Percentiles rank a stretch among this genome's conserved stretches.
These are phyloP conservation scores for Hylomyscus alleni DNA, from an alignment of 2,797 vertebrate species.

Conservation along the genomic window DNA sequence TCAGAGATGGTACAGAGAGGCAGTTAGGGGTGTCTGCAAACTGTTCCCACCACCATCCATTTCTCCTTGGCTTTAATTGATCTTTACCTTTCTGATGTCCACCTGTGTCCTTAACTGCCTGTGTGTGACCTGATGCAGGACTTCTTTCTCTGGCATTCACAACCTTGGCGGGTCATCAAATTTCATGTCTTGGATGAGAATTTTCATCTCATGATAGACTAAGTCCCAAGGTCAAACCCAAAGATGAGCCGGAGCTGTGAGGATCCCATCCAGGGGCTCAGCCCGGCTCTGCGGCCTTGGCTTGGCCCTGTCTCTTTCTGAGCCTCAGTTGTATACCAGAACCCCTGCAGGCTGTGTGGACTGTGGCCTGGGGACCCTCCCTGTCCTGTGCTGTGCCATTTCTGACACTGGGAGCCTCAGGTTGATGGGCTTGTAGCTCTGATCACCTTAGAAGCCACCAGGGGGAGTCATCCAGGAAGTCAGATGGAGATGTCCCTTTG, in stretches of 20 bases:
- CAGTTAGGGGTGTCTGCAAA: background rate
- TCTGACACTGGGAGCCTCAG: background rate
- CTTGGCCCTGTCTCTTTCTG: background rate
- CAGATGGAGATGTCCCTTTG: background rate
- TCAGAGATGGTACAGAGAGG: background rate
- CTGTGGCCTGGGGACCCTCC: background rate
- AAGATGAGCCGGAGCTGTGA: background rate
- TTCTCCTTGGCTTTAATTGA: background rate
- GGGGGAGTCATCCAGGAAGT: background rate
- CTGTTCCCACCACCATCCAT: rapidly evolving
- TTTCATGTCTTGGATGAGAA: background rate
- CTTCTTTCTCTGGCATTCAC: background rate
- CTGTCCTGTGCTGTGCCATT: background rate
- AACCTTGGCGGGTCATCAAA: background rate
- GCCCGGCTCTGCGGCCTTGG: background rate
- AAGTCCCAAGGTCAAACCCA: background rate
- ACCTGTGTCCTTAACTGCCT: background rate
- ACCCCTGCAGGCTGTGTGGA: rapidly evolving
- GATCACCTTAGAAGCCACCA: background rate
- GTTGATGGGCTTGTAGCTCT: background rate
- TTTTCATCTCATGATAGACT: background rate
- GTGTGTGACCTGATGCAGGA: background rate
- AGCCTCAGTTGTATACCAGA: background rate
- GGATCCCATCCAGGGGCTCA: background rate
- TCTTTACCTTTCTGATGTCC: background rate